Conservation (phyloP, 2,113 vertebrate species). For the Hyaena hyaena region DNA sequence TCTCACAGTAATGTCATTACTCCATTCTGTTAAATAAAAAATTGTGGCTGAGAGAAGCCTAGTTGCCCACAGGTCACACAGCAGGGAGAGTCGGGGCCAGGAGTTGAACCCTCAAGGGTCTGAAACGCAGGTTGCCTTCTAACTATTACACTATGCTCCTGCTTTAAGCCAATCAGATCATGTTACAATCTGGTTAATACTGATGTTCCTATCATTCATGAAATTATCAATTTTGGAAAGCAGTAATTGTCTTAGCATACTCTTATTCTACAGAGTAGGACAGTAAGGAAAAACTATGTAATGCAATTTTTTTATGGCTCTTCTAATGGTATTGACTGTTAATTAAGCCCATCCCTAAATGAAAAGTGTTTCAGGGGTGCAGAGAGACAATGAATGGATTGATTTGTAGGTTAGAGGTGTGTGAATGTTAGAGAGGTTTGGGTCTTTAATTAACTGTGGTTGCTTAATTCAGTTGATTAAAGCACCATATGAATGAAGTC, state of each 20-base stretch:
- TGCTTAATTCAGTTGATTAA: slow-evolving; percentile 46
- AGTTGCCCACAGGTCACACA: not conserved
- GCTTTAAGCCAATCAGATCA: not conserved
- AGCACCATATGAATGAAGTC: slow-evolving; percentile 53
- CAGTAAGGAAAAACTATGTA: not conserved
- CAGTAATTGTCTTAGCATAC: not conserved
- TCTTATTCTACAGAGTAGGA: slow-evolving; percentile 11
- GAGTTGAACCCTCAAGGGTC: not conserved
- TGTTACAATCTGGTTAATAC: not conserved
- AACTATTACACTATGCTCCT: not conserved
- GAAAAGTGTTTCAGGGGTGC: not conserved
- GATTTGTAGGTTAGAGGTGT: not conserved
- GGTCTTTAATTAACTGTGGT: slow-evolving; percentile 62
- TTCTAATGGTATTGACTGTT: not conserved
- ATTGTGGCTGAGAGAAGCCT: not conserved
- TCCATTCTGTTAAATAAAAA: slow-evolving; percentile 7
- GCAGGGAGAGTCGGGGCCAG: not conserved
- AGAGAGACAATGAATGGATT: not conserved
- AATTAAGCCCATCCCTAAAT: slow-evolving; percentile 29
- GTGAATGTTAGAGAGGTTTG: not conserved
- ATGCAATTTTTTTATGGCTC: not conserved
- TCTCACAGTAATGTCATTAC: not conserved
- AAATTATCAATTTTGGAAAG: slow-evolving; percentile 8
- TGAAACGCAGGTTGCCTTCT: not conserved
- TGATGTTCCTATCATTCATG: not conserved